Conservation (phyloP, 2,797 vertebrate species). For the Intellagama lesueurii region DNA sequence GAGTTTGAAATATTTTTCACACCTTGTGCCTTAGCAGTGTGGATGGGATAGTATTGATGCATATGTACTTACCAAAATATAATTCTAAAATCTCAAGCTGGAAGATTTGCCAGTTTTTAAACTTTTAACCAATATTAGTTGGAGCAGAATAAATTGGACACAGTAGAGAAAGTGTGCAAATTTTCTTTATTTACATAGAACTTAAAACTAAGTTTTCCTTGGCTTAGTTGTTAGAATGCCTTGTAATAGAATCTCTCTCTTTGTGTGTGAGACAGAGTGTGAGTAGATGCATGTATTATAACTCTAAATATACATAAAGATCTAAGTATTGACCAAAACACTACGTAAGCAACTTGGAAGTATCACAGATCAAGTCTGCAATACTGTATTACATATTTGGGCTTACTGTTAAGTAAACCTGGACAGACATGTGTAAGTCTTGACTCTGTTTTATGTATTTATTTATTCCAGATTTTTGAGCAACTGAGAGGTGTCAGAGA, state of each 20-base stretch:
- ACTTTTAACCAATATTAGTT: too few species aligned
- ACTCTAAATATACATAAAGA: too few species aligned
- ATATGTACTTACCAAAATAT: background rate
- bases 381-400: background rate
- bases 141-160: background rate
- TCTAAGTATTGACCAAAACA: too few species aligned
- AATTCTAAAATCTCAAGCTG: background rate
- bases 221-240: too few species aligned
- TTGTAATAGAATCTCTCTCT: too few species aligned
- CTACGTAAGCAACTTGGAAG: too few species aligned
- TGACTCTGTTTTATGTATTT: conserved; percentile 18
- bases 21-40: background rate
- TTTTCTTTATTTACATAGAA: background rate
- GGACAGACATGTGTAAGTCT: background rate
- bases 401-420: background rate
- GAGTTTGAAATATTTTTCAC: background rate
- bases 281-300: too few species aligned
- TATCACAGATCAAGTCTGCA: too few species aligned
- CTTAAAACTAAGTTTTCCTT: background rate
- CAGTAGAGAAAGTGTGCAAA: background rate
- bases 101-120: background rate
- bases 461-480: conserved; percentile 85
- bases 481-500: conserved; percentile 87
- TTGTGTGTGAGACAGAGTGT: too few species aligned
- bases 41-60: background rate